Percentiles rank a stretch among this genome's conserved stretches.
Evolutionary conservation across 1,140 invertebrate genomes (phyloP).

Genomic region (Patella vulgata): DNA sequence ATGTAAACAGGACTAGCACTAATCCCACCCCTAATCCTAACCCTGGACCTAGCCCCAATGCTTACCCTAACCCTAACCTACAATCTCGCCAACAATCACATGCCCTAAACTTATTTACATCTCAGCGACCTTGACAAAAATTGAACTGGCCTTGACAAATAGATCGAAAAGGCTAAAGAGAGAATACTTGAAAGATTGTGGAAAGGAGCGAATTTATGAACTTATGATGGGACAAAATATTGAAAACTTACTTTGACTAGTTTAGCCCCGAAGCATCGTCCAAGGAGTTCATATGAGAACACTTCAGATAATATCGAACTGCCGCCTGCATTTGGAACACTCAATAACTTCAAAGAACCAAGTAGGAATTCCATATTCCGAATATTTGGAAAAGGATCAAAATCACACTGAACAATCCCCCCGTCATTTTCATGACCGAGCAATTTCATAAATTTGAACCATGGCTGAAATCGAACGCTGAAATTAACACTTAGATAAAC

Average conservation of each 20-base stretch:
- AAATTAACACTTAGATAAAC: conserved; percentile 53
- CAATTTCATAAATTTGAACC: conserved; percentile 39
- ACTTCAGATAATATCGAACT: conserved; percentile 61
- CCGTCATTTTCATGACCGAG: conserved; percentile 34
- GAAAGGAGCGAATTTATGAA: too few species aligned
- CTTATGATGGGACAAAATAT: too few species aligned
- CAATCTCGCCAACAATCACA: too few species aligned
- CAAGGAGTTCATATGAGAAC: conserved; percentile 61
- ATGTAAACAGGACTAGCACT: too few species aligned
- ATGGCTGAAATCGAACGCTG: conserved; percentile 38
- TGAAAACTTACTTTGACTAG: conserved; percentile 50
- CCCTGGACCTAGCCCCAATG: too few species aligned
- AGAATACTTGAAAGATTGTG: too few species aligned
- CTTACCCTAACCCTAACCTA: too few species aligned
- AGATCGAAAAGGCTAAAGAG: too few species aligned
- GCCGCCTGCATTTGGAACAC: conserved; percentile 61
- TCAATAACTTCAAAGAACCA: conserved; percentile 38
- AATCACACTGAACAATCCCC: conserved; percentile 46
- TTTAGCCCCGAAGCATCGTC: conserved; percentile 51
- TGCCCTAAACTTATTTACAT: too few species aligned
- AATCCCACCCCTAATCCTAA: too few species aligned
- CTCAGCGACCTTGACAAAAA: too few species aligned
- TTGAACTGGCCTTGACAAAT: too few species aligned
- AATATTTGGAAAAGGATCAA: conserved; percentile 37
- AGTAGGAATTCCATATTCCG: conserved; percentile 46